These are phyloP conservation scores for Zalophus californianus DNA, from an alignment of 2,797 vertebrate genomes.

Conservation along the genomic window DNA sequence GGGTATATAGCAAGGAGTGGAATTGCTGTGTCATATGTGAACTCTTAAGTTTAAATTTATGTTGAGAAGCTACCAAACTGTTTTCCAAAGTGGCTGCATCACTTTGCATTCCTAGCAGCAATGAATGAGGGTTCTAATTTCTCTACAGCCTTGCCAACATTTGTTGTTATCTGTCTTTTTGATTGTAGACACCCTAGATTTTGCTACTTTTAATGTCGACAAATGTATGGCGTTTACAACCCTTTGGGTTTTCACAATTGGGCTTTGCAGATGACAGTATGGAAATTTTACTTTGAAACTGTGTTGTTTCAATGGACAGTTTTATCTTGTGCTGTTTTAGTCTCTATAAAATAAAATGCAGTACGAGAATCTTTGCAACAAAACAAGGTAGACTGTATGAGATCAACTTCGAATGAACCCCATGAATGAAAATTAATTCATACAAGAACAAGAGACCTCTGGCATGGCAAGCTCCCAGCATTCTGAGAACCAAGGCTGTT, in stretches of 20 bases:
- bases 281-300: background rate
- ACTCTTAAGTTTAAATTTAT: background rate
- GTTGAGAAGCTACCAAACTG: background rate
- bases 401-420: constrained; percentile 72
- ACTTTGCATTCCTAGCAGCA: background rate
- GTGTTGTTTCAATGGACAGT: background rate
- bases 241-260: background rate
- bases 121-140: background rate
- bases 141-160: background rate
- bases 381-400: constrained; percentile 36
- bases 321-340: background rate
- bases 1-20: background rate
- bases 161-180: background rate
- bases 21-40: background rate
- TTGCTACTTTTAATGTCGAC: constrained; percentile 21
- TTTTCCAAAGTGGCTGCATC: background rate
- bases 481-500: constrained; percentile 42
- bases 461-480: background rate
- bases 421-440: constrained; percentile 70
- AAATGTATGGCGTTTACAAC: background rate
- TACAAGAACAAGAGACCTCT: constrained; percentile 4
- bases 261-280: background rate
- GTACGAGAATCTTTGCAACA: background rate
- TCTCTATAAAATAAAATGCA: background rate
- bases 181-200: background rate